Evolutionary conservation across 2,888 invertebrate species (phyloP), one percentile per base, ranked within the genome.

Genomic region (Acronicta leporina): DNA sequence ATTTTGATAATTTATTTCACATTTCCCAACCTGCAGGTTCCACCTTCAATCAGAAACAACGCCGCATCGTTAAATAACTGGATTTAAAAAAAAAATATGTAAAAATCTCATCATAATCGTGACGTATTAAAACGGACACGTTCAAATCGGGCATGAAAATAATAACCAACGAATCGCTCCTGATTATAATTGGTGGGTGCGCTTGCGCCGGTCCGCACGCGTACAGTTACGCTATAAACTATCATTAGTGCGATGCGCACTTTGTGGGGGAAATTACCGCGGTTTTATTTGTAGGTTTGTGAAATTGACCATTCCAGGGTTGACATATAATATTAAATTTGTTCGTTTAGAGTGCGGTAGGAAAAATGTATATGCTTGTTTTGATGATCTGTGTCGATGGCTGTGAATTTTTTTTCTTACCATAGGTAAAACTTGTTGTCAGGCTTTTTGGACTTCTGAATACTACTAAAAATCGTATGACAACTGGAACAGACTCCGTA

Each of bases 121-220:
- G 75, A 68, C 73, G 75, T 73, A 73, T 70, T 68, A 68, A 75
- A 81, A 78, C 67, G 79, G 75, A 77, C 73, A 80, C 71, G 72
- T 72, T 63, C 76, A 79, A 80, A 80, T 80, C 79, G 62, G 79
- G 78, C 85, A 83, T 83, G 85, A 79, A 87, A 87, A 87, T 87
- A 87, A 88, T 89, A 87, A 85, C 75, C 70, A 63, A 48, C 77
- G 83, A 84, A 83, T 84, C 79, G 83, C 81, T 80, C 79, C 72
- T 72, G 83, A 77, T 85, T 87, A 86, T 89, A 88, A 88, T 88
- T 89, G 88, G 82, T 76, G 82, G 87, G 81, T 83, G 73, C 77
- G 68, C 66, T 53, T 56, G 68, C 68, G 75, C 69, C 49, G 50
- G 74, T 69, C 70, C 78, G 78, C 81, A 79, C 77, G 77, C 78